Percentiles rank a stretch among this genome's conserved stretches.
Conservation (phyloP, 2,888 invertebrate genomes). For the Bugulina stolonifera region DNA sequence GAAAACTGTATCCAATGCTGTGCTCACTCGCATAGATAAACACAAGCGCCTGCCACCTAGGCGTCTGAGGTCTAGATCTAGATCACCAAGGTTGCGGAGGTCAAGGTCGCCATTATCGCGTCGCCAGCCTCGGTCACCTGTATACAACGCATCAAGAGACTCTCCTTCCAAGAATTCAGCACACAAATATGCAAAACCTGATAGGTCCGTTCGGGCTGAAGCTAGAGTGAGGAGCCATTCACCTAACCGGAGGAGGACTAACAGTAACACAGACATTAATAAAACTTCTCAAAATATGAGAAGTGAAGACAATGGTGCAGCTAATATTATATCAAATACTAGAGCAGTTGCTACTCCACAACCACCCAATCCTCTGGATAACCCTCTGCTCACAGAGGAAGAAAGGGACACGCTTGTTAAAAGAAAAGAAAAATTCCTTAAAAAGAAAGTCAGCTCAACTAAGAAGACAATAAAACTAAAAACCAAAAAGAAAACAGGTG, state of each 20-base stretch:
- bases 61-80: background rate
- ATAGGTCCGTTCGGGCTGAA: background rate
- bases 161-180: no score
- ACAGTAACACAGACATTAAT: background rate
- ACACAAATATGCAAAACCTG: background rate
- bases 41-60: background rate
- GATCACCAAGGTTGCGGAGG: no score
- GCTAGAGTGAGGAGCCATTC: background rate
- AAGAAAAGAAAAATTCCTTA: conserved; percentile 20
- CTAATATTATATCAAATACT: no score
- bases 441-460: conserved; percentile 33
- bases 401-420: background rate
- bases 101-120: background rate
- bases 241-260: background rate
- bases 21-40: background rate
- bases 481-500: conserved; percentile 27
- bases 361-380: background rate
- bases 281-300: background rate
- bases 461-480: conserved; percentile 29
- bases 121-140: background rate
- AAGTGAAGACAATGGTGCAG: background rate
- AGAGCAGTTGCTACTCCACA: background rate
- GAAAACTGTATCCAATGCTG: background rate
- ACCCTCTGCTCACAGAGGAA: conserved; percentile 4
- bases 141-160: background rate